Conservation (phyloP, 1,140 invertebrate species). For the Aphelinus certus region DNA sequence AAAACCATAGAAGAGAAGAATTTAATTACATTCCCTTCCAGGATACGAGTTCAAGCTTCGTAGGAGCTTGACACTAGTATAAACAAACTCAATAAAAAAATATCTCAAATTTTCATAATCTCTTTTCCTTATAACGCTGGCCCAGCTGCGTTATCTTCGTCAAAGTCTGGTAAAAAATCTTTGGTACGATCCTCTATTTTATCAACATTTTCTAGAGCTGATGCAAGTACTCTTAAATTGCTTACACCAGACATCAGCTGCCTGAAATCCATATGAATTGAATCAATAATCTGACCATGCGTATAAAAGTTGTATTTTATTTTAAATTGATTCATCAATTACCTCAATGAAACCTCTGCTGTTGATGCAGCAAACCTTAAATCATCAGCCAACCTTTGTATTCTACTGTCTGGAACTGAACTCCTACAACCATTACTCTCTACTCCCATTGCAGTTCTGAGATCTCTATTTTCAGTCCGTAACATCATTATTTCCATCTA, state of each 20-base stretch:
- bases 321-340: constrained; percentile 28
- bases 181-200: constrained; percentile 68
- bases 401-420: constrained; percentile 49
- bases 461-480: constrained; percentile 59
- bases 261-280: constrained; percentile 56
- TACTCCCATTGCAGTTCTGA: constrained; percentile 52
- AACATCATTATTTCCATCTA: constrained; percentile 64
- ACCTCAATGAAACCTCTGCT: constrained; percentile 74
- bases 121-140: constrained; percentile 57
- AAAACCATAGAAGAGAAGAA: constrained; percentile 21
- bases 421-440: constrained; percentile 51
- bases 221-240: constrained; percentile 72
- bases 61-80: constrained; percentile 24
- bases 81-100: constrained; percentile 37
- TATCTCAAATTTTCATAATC: constrained; percentile 22
- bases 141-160: constrained; percentile 65
- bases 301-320: neutral
- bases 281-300: constrained; percentile 1
- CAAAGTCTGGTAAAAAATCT: constrained; percentile 65
- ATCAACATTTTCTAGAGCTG: constrained; percentile 68
- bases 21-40: constrained; percentile 25
- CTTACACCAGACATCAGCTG: constrained; percentile 74
- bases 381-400: constrained; percentile 66
- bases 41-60: constrained; percentile 26
- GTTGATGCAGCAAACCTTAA: constrained; percentile 70